A percentile compares a stretch with the other conserved stretches of the same genome.
Conservation (phyloP, 2,797 vertebrate species). For the Notamacropus eugenii region DNA sequence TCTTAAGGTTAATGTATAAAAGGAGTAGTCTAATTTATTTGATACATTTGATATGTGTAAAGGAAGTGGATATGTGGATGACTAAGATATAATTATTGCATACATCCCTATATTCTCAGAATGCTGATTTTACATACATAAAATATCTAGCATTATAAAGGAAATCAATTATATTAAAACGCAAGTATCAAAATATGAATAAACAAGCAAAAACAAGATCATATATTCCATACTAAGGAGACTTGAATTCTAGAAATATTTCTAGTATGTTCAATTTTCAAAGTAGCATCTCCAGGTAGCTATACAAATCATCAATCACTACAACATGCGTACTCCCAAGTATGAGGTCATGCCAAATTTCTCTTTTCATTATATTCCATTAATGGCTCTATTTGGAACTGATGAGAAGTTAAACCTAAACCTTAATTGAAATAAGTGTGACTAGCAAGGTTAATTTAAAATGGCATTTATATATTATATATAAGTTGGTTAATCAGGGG, state of each 20-base stretch:
- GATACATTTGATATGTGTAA: neutral
- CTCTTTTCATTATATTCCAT: neutral
- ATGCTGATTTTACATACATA: neutral
- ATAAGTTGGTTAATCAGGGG: neutral
- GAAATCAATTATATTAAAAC: neutral
- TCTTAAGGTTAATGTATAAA: neutral
- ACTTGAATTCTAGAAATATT: neutral
- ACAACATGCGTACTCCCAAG: neutral
- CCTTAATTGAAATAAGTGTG: neutral
- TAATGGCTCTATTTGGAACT: neutral
- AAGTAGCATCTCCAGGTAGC: neutral
- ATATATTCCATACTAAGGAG: neutral
- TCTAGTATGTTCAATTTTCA: neutral
- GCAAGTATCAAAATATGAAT: neutral
- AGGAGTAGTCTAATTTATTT: neutral
- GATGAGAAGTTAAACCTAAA: neutral
- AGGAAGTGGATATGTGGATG: neutral
- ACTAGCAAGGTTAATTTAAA: neutral
- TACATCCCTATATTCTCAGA: neutral
- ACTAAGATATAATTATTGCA: neutral
- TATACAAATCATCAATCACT: neutral
- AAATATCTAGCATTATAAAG: neutral
- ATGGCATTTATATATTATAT: neutral
- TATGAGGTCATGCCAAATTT: neutral
- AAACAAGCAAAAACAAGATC: neutral